These are phyloP conservation scores for Cantharis flavilabris DNA, from an alignment of 2,888 invertebrate species.

Conservation along the genomic window DNA sequence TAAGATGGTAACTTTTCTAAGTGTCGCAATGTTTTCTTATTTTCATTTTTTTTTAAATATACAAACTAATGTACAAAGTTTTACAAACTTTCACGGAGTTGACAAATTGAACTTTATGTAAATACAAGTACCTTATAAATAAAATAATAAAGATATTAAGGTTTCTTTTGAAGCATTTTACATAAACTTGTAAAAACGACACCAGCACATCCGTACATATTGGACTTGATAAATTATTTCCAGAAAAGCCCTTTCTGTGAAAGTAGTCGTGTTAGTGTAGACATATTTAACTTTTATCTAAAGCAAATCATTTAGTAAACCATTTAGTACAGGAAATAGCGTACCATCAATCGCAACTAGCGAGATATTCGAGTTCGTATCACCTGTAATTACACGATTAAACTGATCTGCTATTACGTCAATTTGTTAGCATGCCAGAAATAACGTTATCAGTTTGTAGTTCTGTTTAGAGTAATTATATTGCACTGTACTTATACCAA, in stretches of 20 bases:
- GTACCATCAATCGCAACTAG: constrained; percentile 14
- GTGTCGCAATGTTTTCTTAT: background rate
- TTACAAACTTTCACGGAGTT: background rate
- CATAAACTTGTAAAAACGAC: background rate
- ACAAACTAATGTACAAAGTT: background rate
- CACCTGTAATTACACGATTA: constrained; percentile 17
- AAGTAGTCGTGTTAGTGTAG: constrained; percentile 11
- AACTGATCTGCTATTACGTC: constrained; percentile 12
- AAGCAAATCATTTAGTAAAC: constrained; percentile 11
- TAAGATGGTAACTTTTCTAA: background rate
- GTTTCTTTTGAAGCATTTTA: background rate
- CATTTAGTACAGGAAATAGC: constrained; percentile 16
- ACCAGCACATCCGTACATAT: background rate
- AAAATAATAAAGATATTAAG: background rate
- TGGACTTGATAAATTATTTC: background rate
- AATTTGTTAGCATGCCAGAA: constrained; percentile 5
- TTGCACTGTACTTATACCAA: background rate
- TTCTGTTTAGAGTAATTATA: background rate
- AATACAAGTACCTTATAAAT: background rate
- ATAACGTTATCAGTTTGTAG: background rate
- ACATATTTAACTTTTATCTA: constrained; percentile 17
- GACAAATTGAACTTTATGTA: background rate
- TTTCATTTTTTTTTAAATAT: background rate
- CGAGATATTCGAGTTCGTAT: constrained; percentile 13
- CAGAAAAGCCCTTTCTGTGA: background rate